These are phyloP conservation scores for Campodea augens DNA, from an alignment of 1,140 invertebrate species.

Conservation along the genomic window DNA sequence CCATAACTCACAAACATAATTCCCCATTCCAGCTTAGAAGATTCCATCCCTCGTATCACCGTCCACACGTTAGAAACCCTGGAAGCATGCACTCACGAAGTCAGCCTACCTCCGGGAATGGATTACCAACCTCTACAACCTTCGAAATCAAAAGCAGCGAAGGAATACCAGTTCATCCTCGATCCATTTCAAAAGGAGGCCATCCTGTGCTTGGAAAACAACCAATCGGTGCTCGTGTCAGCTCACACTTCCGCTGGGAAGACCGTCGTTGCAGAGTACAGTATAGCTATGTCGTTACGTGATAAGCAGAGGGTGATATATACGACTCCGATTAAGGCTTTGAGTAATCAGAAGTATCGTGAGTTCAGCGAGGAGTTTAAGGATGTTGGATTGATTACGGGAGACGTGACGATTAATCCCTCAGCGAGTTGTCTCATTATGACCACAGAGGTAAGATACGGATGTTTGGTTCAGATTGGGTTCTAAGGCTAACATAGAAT, in stretches of 20 bases:
- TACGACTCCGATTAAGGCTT: conserved; percentile 97
- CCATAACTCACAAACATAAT: too few relatives aligned
- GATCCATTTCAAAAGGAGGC: conserved; percentile 99
- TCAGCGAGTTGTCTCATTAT: conserved; percentile 95
- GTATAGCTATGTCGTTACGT: conserved; percentile 42
- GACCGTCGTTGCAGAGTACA: conserved; percentile 95
- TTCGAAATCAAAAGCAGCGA: conserved; percentile 46
- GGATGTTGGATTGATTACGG: conserved; percentile 95
- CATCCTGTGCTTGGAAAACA: conserved; percentile 91
- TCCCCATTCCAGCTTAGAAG: too few relatives aligned
- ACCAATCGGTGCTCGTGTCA: conserved; percentile 92
- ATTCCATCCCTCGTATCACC: conserved; percentile 46
- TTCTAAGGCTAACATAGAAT: too few relatives aligned
- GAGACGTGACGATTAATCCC: conserved; percentile 98
- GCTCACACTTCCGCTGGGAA: conserved; percentile 99
- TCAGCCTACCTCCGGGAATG: conserved; percentile 68
- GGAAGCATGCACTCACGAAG: conserved; percentile 80
- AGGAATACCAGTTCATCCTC: conserved; percentile 83
- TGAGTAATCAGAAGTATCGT: conserved; percentile 98
- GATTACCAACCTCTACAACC: conserved; percentile 53
- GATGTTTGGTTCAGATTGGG: too few relatives aligned
- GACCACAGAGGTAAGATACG: conserved; percentile 78
- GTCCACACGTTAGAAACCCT: conserved; percentile 73
- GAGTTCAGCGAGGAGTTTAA: conserved; percentile 96
- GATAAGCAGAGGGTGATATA: conserved; percentile 88